A percentile compares a stretch with the other conserved stretches of the same genome.
These are phyloP conservation scores for Epirrhoe alternata DNA, from an alignment of 2,888 invertebrate genomes.

Conservation along the genomic window DNA sequence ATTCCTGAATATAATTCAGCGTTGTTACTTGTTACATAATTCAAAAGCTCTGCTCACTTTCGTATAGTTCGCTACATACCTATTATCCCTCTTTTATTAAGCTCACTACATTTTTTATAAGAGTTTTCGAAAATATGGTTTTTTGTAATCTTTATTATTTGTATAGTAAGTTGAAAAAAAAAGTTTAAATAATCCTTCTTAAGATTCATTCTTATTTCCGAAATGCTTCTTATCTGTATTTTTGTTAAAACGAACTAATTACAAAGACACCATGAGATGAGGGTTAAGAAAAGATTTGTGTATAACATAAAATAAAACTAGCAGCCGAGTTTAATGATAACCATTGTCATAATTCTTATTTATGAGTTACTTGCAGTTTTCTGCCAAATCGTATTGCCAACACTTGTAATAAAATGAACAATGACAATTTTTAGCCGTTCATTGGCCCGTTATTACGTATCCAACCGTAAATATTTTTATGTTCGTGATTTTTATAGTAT, in stretches of 20 bases:
- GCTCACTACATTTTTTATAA: neutral
- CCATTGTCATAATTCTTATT: conserved; percentile 37
- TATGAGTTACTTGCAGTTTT: conserved; percentile 45
- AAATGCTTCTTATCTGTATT: no score
- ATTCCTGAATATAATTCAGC: conserved; percentile 52
- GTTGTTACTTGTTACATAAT: conserved; percentile 55
- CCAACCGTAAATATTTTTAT: conserved; percentile 41
- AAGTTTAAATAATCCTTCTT: no score
- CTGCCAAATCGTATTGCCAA: conserved; percentile 52
- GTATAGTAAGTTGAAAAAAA: no score
- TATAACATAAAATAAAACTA: neutral
- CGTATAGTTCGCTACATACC: conserved; percentile 16
- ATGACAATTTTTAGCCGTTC: conserved; percentile 50
- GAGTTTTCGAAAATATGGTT: neutral
- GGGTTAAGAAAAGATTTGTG: conserved; percentile 3
- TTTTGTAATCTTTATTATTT: no score
- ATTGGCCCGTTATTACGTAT: conserved; percentile 45
- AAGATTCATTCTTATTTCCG: no score
- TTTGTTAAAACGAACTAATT: no score
- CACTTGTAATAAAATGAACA: conserved; percentile 51
- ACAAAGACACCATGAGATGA: neutral
- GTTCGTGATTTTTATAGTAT: conserved; percentile 26
- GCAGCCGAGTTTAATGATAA: conserved; percentile 32
- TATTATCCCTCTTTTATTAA: conserved; percentile 16
- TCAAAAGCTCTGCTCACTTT: conserved; percentile 49